A percentile compares a stretch with the other conserved stretches of the same genome.
These are phyloP conservation scores for Lasioglossum figueresi DNA, from an alignment of 2,888 invertebrate genomes.

Conservation along the genomic window DNA sequence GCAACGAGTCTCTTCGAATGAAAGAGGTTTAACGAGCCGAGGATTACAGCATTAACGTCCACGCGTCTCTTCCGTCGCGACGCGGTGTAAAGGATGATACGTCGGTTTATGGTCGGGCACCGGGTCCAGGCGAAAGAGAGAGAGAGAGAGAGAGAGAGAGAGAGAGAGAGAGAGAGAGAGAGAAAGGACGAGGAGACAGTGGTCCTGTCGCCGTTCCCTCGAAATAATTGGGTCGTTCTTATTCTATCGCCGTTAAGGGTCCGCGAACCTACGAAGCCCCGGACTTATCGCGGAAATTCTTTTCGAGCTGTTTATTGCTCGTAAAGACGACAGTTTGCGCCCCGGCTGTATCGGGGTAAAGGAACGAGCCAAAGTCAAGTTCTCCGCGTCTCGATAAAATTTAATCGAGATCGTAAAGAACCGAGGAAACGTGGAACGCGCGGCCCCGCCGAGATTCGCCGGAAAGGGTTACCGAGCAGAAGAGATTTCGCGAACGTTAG, in stretches of 20 bases:
- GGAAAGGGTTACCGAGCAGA: slow-evolving; percentile 21
- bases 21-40: background rate
- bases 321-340: slow-evolving; percentile 61
- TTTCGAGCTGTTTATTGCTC: slow-evolving; percentile 49
- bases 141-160: background rate
- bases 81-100: slow-evolving; percentile 11
- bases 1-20: background rate
- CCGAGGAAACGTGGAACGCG: slow-evolving; percentile 37
- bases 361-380: slow-evolving; percentile 47
- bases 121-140: background rate
- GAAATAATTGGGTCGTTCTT: slow-evolving; percentile 61
- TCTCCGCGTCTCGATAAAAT: slow-evolving; percentile 59
- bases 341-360: slow-evolving; percentile 42
- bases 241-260: slow-evolving; percentile 52
- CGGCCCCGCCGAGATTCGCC: slow-evolving; percentile 15
- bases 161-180: background rate
- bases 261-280: slow-evolving; percentile 41
- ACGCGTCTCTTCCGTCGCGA: slow-evolving; percentile 4
- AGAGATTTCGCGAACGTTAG: slow-evolving; percentile 22
- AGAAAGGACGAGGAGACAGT: background rate
- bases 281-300: slow-evolving; percentile 48
- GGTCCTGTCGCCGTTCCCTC: slow-evolving; percentile 13
- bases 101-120: slow-evolving; percentile 29
- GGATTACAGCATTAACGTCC: slow-evolving; percentile 11
- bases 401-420: slow-evolving; percentile 60